Evolutionary conservation across 2,113 vertebrate genomes (phyloP).

Genomic region (Chaetorhynchus papuensis): DNA sequence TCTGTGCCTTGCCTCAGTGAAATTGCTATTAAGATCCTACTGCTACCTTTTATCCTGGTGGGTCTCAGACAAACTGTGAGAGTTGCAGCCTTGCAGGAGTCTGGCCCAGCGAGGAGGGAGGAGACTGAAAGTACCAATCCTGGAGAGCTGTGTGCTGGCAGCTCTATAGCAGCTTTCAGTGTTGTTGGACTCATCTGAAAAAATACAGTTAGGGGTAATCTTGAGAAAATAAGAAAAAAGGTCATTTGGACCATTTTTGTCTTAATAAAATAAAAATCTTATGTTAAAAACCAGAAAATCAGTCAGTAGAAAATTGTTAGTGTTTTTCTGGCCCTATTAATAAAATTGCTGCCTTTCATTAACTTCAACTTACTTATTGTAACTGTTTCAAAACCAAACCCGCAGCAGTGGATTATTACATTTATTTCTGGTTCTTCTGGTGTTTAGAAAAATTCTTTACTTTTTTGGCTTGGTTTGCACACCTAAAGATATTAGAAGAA

Average conservation of each 20-base stretch:
- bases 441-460: background rate
- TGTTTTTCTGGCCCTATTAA: background rate
- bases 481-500: background rate
- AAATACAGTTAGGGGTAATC: background rate
- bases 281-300: background rate
- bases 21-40: background rate
- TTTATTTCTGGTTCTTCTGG: background rate
- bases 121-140: fast-evolving
- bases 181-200: background rate
- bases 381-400: background rate
- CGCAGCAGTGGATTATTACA: too few relatives aligned
- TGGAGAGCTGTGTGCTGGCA: fast-evolving
- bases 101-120: background rate
- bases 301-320: background rate
- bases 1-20: background rate
- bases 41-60: background rate
- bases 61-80: background rate
- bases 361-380: background rate
- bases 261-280: background rate
- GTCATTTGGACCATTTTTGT: background rate
- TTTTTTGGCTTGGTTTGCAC: background rate
- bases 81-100: background rate
- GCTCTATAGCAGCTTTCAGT: background rate
- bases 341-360: background rate
- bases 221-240: background rate